Percentiles rank a stretch among this genome's conserved stretches.
Evolutionary conservation across 2,113 vertebrate species (phyloP).

Genomic region (Bothrops jararaca): DNA sequence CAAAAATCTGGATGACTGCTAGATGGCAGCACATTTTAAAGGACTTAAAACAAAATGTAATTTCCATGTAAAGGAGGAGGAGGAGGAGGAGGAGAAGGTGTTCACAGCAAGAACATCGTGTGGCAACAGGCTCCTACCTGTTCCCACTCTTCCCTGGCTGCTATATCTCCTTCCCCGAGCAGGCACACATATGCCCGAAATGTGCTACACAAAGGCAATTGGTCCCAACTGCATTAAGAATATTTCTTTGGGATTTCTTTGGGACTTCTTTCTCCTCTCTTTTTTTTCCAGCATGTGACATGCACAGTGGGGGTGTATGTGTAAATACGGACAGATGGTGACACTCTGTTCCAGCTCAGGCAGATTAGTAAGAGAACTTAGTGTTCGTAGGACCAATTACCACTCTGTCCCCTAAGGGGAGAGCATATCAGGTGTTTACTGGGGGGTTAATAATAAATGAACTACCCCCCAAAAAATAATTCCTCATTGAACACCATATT

Average conservation of each 20-base stretch:
- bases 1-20: background rate
- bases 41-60: background rate
- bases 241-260: conserved; percentile 48
- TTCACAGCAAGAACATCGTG: conserved; percentile 35
- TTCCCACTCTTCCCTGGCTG: conserved; percentile 22
- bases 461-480: conserved; percentile 66
- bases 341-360: conserved; percentile 63
- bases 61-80: conserved; percentile 13
- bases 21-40: background rate
- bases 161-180: background rate
- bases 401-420: conserved; percentile 71
- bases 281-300: conserved; percentile 49
- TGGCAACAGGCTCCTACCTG: conserved; percentile 15
- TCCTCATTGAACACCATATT: conserved; percentile 57
- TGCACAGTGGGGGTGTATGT: conserved; percentile 49
- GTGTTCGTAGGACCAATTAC: conserved; percentile 74
- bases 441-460: conserved; percentile 71
- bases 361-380: conserved; percentile 69
- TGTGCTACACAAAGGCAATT: conserved; percentile 21
- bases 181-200: conserved; percentile 33
- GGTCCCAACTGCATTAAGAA: conserved; percentile 39
- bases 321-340: conserved; percentile 76
- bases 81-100: background rate
- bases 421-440: conserved; percentile 68
- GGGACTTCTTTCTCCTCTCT: conserved; percentile 26